Evolutionary conservation across 2,797 vertebrate genomes (phyloP), one percentile per base, ranked within the genome.

Genomic region (Brachymystax lenok): DNA sequence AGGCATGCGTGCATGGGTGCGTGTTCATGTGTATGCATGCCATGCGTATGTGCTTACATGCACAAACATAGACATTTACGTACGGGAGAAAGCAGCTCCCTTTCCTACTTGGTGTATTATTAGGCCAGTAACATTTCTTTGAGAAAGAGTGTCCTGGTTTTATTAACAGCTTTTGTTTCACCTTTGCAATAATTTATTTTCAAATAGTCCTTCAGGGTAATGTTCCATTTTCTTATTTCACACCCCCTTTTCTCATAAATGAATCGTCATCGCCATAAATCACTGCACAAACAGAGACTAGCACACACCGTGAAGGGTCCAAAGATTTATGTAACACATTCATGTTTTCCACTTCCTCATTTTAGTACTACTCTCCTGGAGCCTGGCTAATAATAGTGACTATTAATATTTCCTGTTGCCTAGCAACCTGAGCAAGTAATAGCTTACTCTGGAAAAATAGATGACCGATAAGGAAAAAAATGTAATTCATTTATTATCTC

Each of bases 401-500:
- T 99, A 99, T 99, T 99, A 99, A 99, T 99, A 98, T 99, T 98
- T 98, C 97, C 95, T 96, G 98, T 99, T 98, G 97, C 98, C 94
- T 97, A 94, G 98, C 98, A 98, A 99, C 98, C 92, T 50, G 91
- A 92, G 95, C 95, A 97, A 99, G 97, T 99, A 98, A 99, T 99
- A 98, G 97, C 97, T 98, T 98, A 95, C 96, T 97, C 96, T 96
- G 96, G 96, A 97, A 99, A 99, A 99, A 99, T 97, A 99, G 98
- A 98, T 98, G 97, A 98, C 97, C 97, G 97, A 99, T 99, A 99
- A 99, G 97, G 95, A 98, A 98, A 96, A 95, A 80, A 85, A 95
- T 97, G 98, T 96, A 98, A 99, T 98, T 99, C 97, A 98, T 99
- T 98, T 98, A 98, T 99, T 98, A 98, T 99, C 97, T 98, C 97